A percentile compares a stretch with the other conserved stretches of the same genome.
Evolutionary conservation across 1,140 invertebrate species (phyloP).

Genomic region (Battus philenor): DNA sequence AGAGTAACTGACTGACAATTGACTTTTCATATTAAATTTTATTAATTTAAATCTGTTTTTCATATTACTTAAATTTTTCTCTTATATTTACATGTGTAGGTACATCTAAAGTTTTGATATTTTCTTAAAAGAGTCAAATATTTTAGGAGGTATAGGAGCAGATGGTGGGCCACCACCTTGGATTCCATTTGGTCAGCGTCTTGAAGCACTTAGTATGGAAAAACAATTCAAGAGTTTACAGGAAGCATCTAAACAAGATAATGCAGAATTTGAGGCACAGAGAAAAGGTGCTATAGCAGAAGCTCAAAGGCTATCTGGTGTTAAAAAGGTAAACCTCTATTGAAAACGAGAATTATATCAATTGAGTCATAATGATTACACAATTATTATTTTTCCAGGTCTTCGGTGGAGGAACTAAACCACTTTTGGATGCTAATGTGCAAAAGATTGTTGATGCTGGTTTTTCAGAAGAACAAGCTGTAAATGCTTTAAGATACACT

Average conservation of each 20-base stretch:
- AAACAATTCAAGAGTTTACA: constrained; percentile 84
- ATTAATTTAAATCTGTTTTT: no score
- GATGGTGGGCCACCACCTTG: constrained; percentile 90
- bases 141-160: constrained; percentile 71
- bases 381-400: constrained; percentile 57
- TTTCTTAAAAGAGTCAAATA: no score
- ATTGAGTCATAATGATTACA: no score
- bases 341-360: no score
- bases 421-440: constrained; percentile 85
- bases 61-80: no score
- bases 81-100: no score
- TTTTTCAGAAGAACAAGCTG: constrained; percentile 86
- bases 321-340: constrained; percentile 85
- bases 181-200: constrained; percentile 92
- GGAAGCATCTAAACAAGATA: constrained; percentile 78
- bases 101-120: no score
- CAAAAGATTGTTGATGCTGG: constrained; percentile 89
- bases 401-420: constrained; percentile 84
- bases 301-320: constrained; percentile 85
- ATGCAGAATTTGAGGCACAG: constrained; percentile 90
- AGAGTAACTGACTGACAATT: no score
- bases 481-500: constrained; percentile 82
- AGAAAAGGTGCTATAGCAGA: constrained; percentile 91
- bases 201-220: constrained; percentile 78
- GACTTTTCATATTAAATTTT: no score